A percentile compares a stretch with the other conserved stretches of the same genome.
Evolutionary conservation across 2,888 invertebrate genomes (phyloP).

Genomic region (Lasioglossum figueresi): DNA sequence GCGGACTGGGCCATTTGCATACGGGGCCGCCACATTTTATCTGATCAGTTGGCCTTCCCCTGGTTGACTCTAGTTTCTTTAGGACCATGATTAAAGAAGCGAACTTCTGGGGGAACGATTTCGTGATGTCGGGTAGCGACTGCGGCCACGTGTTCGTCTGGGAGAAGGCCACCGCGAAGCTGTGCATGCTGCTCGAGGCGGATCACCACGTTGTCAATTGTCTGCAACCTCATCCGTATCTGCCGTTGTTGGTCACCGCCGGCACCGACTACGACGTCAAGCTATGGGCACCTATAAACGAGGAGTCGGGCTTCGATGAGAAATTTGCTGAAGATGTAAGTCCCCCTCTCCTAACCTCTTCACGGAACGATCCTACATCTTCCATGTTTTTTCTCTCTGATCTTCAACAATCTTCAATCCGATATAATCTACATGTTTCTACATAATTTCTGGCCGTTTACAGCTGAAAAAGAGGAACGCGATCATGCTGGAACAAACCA

Average conservation of each 20-base stretch:
- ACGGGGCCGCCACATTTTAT: conserved; percentile 77
- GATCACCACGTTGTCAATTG: conserved; percentile 94
- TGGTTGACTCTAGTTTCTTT: conserved; percentile 84
- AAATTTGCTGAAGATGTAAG: conserved; percentile 88
- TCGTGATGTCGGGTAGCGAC: conserved; percentile 94
- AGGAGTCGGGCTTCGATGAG: conserved; percentile 87
- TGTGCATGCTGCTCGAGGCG: conserved; percentile 91
- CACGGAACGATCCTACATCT: not conserved
- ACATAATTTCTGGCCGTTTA: conserved; percentile 7
- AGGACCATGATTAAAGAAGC: conserved; percentile 94
- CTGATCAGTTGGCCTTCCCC: conserved; percentile 79
- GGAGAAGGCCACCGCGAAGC: conserved; percentile 89
- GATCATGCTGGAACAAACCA: conserved; percentile 93
- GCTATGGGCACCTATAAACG: conserved; percentile 90
- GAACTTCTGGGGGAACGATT: conserved; percentile 92
- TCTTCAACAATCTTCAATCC: not conserved
- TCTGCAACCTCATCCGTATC: conserved; percentile 92
- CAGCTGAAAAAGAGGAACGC: conserved; percentile 91
- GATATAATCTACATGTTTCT: not conserved
- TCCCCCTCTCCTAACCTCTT: conserved; percentile 22
- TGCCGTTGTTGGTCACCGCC: conserved; percentile 91
- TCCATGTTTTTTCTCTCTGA: not conserved
- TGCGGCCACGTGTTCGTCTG: conserved; percentile 95
- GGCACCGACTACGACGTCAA: conserved; percentile 96
- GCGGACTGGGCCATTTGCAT: conserved; percentile 80